Conservation (phyloP, 92 coral and sea anemone genomes). For the Epizoanthus stellaris region DNA sequence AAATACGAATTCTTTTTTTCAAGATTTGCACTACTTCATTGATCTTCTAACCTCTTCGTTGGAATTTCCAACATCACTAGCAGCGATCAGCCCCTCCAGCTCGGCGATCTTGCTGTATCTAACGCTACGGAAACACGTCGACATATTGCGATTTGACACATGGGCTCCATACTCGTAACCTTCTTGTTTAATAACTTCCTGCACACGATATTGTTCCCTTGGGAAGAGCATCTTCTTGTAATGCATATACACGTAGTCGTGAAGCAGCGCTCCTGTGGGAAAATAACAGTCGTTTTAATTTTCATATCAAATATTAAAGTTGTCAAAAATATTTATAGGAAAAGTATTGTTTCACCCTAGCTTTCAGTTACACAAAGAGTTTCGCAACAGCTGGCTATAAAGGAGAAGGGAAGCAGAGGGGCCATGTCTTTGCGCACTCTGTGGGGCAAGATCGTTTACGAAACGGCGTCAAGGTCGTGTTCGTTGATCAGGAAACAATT, state of each 20-base stretch:
- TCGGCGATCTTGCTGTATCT: slow-evolving; percentile 1
- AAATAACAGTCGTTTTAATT: too few species aligned
- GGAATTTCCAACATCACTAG: neutral
- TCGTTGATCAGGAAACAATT: too few species aligned
- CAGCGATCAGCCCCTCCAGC: slow-evolving; percentile 1
- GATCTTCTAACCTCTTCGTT: slow-evolving; percentile 4
- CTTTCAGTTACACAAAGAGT: too few species aligned
- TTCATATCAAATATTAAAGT: neutral
- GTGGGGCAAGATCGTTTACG: too few species aligned
- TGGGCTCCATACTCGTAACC: slow-evolving; percentile 14
- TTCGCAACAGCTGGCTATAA: too few species aligned
- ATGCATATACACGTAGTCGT: neutral
- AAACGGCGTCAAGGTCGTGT: too few species aligned
- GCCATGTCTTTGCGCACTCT: too few species aligned
- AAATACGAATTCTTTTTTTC: neutral
- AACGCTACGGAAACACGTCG: slow-evolving; percentile 5
- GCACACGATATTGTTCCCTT: slow-evolving; percentile 1
- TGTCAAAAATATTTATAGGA: neutral
- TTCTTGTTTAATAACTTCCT: slow-evolving; percentile 9
- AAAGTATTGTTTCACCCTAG: too few species aligned
- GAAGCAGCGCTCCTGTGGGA: slow-evolving; percentile 4
- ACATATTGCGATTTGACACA: slow-evolving; percentile 8
- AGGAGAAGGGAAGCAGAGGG: too few species aligned
- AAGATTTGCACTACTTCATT: too few species aligned
- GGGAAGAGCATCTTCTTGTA: slow-evolving; percentile 3